Evolutionary conservation across 2,113 vertebrate species (phyloP).

Genomic region (Gavia stellata): DNA sequence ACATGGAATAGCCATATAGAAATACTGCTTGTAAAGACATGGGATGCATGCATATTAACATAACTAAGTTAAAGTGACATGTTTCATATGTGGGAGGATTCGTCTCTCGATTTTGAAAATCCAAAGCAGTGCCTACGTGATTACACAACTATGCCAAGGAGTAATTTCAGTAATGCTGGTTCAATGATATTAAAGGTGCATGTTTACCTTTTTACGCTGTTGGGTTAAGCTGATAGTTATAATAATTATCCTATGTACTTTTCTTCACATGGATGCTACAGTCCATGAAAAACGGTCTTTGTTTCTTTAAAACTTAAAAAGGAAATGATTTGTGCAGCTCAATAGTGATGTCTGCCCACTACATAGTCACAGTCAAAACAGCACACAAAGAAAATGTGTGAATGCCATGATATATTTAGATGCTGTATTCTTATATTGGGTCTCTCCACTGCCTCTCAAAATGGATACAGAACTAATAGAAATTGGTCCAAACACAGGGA

Average conservation of each 20-base stretch:
- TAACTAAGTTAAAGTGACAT: not conserved
- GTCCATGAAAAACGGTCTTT: not conserved
- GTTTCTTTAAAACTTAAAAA: not conserved
- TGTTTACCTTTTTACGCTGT: slow-evolving; percentile 17
- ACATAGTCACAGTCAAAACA: not conserved
- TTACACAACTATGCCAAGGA: slow-evolving; percentile 69
- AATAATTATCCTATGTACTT: not conserved
- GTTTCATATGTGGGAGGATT: not conserved
- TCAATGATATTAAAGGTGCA: slow-evolving; percentile 44
- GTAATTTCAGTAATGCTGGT: slow-evolving; percentile 48
- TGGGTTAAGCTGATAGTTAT: not conserved
- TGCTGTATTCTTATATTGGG: not conserved
- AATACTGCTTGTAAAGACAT: slow-evolving; percentile 42
- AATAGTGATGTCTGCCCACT: not conserved
- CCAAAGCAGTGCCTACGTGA: slow-evolving; percentile 67
- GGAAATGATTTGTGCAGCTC: not conserved
- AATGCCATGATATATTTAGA: not conserved
- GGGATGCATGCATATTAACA: slow-evolving; percentile 50
- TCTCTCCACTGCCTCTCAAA: not conserved
- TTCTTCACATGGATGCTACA: not conserved
- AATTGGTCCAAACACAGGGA: not conserved
- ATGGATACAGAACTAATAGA: not conserved
- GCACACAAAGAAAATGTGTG: not conserved
- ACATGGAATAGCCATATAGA: slow-evolving; percentile 56
- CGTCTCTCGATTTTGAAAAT: slow-evolving; percentile 40